Evolutionary conservation across 2,797 vertebrate genomes (phyloP), one percentile per base, ranked within the genome.

Genomic region (Schizothorax lantsangensis): DNA sequence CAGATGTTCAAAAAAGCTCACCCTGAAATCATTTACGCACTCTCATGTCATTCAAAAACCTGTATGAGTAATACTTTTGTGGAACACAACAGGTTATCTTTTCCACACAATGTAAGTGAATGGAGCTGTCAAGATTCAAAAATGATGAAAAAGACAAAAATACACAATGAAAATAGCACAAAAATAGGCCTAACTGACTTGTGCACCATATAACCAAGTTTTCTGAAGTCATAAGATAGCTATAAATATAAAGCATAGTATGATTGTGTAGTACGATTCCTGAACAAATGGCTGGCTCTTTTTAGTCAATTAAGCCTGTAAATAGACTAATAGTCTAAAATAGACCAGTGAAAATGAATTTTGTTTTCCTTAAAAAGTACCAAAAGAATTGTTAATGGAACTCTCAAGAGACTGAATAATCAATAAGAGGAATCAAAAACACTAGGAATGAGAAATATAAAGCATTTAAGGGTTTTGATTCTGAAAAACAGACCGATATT

Each of bases 1-100:
- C 33, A 59, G 17, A 85, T 52, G 45, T 79, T 75, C 33, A 78
- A 86, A 85, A 54, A 26, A 54, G 14, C 26, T 83, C n/a, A 12
- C 11, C 17, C 6, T 43, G 9, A 83, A 71, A 54, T 40, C 5
- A 54, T 57, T 72, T 19, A 71, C 23, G 17, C 8, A 75, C 15
- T 49, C 36, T 38, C 72, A 49, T 71, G 4, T n/a, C 40, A 19
- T 33, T 4, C 21, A 23, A 77, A 79, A 17, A 40, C 10, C 19
- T 77, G 26, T 21, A 21, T 36, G 8, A 47, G n/a, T 21, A 5
- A 77, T 77, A 36, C 6, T 78, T 52, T n/a, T 23, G n/a, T 57
- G 30, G 33, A n/a, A 57, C 17, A 19, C 11, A 54, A n/a, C 10
- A 54, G 19, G 33, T 38, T 12, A 78, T 57, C 19, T 36, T 17